phyloP scores from a whole-genome alignment of 30 jellyfish, hydroid and myxozoan genomes.

The Nemopilema nomurai region DNA sequence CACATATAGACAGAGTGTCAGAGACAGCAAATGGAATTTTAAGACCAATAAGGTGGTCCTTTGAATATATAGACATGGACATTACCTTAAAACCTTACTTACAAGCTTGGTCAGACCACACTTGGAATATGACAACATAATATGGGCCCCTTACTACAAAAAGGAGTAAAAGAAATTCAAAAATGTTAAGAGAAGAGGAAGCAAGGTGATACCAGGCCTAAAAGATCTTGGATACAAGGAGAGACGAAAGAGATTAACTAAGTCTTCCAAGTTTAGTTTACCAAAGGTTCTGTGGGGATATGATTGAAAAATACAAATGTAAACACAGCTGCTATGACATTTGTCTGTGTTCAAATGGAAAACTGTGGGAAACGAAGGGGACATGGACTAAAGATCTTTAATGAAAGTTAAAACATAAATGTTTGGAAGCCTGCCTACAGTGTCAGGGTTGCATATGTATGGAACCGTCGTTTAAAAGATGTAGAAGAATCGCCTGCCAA shows the following conservation, averaged over 20 bases:
- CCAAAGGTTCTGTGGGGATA: slow-evolving; percentile 29
- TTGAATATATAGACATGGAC: slow-evolving; percentile 21
- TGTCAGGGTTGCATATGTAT: slow-evolving; percentile 51
- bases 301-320: slow-evolving; percentile 47
- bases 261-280: slow-evolving; percentile 38
- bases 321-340: slow-evolving; percentile 37
- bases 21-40: slow-evolving; percentile 40
- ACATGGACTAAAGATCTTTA: slow-evolving; percentile 14
- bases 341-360: background rate
- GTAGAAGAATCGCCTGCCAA: too few relatives aligned
- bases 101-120: slow-evolving; percentile 50
- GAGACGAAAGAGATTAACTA: slow-evolving; percentile 47
- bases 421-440: slow-evolving; percentile 37
- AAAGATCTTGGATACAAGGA: slow-evolving; percentile 24
- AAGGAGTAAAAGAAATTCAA: slow-evolving; percentile 39
- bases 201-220: slow-evolving; percentile 55
- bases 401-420: too few relatives aligned
- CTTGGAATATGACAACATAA: slow-evolving; percentile 53
- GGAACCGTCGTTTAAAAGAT: slow-evolving; percentile 24
- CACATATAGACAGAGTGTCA: slow-evolving; percentile 21
- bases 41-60: too few relatives aligned
- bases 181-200: slow-evolving; percentile 60
- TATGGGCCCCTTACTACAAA: slow-evolving; percentile 64
- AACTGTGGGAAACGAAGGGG: slow-evolving; percentile 39
- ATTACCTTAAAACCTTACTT: slow-evolving; percentile 2